Evolutionary conservation across 2,113 vertebrate genomes (phyloP).

Genomic region (Pardalotus punctatus): DNA sequence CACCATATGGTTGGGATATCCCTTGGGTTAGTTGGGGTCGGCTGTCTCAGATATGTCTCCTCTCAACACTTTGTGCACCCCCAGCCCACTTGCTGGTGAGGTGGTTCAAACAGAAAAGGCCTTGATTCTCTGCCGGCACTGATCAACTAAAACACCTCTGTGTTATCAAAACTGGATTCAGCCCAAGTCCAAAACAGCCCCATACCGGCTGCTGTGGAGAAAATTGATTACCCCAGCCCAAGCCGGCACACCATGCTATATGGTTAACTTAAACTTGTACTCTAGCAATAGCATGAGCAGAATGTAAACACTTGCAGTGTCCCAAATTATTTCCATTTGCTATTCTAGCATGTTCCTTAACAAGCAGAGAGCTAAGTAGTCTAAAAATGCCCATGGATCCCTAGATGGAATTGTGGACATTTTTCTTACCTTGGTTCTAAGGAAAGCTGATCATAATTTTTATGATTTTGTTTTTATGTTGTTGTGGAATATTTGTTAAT

Average conservation of each 20-base stretch:
- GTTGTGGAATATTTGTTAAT: neutral
- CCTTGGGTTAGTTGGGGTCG: neutral
- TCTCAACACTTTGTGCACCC: neutral
- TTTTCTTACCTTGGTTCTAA: neutral
- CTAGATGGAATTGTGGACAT: neutral
- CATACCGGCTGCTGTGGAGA: neutral
- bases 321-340: neutral
- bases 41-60: neutral
- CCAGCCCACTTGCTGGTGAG: neutral
- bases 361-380: neutral
- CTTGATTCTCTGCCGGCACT: neutral
- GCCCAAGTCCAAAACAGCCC: neutral
- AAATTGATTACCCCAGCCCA: neutral
- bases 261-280: neutral
- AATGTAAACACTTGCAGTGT: neutral
- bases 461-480: neutral
- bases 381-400: neutral
- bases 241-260: neutral
- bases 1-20: neutral
- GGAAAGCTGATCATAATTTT: neutral
- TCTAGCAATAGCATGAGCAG: neutral
- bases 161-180: neutral
- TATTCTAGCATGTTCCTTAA: neutral
- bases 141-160: neutral
- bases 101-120: neutral